Percentiles rank a stretch among this genome's conserved stretches.
Evolutionary conservation across 2,888 invertebrate genomes (phyloP).

Genomic region (Scelioninae gen. 1): DNA sequence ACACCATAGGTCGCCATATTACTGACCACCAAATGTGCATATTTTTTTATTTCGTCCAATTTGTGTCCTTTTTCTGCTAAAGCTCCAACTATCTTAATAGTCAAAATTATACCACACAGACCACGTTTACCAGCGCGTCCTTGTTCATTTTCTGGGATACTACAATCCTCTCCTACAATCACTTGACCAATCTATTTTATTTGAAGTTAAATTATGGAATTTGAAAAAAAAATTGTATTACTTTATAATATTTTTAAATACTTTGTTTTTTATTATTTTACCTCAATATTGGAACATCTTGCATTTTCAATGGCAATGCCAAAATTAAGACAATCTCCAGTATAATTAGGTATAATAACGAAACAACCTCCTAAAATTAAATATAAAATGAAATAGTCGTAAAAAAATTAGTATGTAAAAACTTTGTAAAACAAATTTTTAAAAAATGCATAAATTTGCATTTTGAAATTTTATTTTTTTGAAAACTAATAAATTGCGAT

Average conservation of each 20-base stretch:
- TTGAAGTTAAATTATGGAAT: not conserved
- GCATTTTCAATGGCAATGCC: conserved; percentile 92
- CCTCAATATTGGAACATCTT: conserved; percentile 87
- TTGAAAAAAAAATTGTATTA: not conserved
- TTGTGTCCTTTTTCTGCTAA: conserved; percentile 84
- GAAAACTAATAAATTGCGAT: too few species aligned
- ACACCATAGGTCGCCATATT: conserved; percentile 89
- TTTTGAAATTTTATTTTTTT: too few species aligned
- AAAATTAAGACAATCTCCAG: conserved; percentile 92
- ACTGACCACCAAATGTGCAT: conserved; percentile 84
- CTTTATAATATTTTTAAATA: too few species aligned
- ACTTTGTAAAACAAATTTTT: too few species aligned
- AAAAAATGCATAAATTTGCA: too few species aligned
- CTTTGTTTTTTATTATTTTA: conserved; percentile 69
- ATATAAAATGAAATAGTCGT: not conserved
- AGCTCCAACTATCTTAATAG: conserved; percentile 81
- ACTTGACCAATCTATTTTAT: conserved; percentile 76
- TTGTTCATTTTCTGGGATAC: conserved; percentile 78
- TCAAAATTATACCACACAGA: conserved; percentile 80
- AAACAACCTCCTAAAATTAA: conserved; percentile 87
- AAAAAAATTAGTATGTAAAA: too few species aligned
- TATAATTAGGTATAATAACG: conserved; percentile 90
- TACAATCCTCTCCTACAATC: conserved; percentile 82
- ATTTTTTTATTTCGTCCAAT: conserved; percentile 85
- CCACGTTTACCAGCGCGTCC: conserved; percentile 85